phyloP scores from a whole-genome alignment of 2,797 vertebrate genomes.

The Coilia nasus region DNA sequence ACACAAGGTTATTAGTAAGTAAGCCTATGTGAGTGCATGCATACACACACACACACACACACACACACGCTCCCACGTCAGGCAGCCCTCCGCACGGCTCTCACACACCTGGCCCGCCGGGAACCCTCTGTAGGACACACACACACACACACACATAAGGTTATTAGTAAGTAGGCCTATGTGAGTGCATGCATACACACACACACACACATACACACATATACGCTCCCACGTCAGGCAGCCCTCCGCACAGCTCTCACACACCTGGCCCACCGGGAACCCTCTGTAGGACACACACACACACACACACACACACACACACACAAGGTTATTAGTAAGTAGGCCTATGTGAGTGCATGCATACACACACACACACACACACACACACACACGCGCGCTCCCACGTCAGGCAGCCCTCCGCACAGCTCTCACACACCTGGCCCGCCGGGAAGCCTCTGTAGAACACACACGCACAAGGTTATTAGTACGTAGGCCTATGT shows the following conservation, averaged over 20 bases:
- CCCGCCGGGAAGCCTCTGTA: slow-evolving; percentile 70
- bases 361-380: background rate
- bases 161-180: too few relatives aligned
- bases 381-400: too few relatives aligned
- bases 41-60: background rate
- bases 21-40: too few relatives aligned
- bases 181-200: background rate
- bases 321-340: too few relatives aligned
- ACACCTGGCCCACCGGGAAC: slow-evolving; percentile 67
- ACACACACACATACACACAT: too few relatives aligned
- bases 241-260: slow-evolving; percentile 71
- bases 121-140: slow-evolving; percentile 62
- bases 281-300: slow-evolving; percentile 58
- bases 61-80: slow-evolving; percentile 69
- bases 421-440: slow-evolving; percentile 74
- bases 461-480: background rate
- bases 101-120: slow-evolving; percentile 70
- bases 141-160: background rate
- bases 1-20: background rate
- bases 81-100: slow-evolving; percentile 76
- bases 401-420: slow-evolving; percentile 78
- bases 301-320: background rate
- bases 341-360: too few relatives aligned
- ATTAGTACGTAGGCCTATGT: too few relatives aligned
- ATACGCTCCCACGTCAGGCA: slow-evolving; percentile 80